Conservation (phyloP, 1,140 invertebrate species). For the Dreissena polymorpha region DNA sequence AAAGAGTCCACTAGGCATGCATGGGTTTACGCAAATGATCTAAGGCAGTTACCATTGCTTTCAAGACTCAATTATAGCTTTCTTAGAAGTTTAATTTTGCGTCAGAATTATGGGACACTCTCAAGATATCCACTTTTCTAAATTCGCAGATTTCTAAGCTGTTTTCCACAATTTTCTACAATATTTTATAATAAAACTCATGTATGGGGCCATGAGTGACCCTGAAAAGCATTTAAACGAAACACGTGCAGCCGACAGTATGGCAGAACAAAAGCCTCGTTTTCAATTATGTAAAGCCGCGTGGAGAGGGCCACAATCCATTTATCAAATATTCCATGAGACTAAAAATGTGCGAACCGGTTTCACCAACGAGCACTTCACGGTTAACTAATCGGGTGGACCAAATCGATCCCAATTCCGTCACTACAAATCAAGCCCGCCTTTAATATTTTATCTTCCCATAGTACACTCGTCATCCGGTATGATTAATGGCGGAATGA, state of each 20-base stretch:
- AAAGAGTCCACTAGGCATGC: too few relatives aligned
- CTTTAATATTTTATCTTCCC: slow-evolving; percentile 28
- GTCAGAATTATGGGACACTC: too few relatives aligned
- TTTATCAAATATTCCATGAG: slow-evolving; percentile 48
- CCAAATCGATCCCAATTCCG: slow-evolving; percentile 28
- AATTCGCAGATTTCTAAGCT: too few relatives aligned
- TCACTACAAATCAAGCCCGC: slow-evolving; percentile 44
- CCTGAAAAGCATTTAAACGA: not conserved
- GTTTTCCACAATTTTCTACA: too few relatives aligned
- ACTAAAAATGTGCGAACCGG: slow-evolving; percentile 38
- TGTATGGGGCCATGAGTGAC: not conserved
- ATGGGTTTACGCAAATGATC: too few relatives aligned
- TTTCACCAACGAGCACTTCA: slow-evolving; percentile 26
- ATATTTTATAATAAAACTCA: not conserved
- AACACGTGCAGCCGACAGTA: slow-evolving; percentile 32
- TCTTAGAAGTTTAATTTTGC: too few relatives aligned
- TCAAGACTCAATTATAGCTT: too few relatives aligned
- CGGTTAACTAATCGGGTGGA: slow-evolving; percentile 47
- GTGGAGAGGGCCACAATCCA: slow-evolving; percentile 25
- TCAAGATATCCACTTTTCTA: too few relatives aligned
- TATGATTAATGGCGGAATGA: slow-evolving; percentile 46
- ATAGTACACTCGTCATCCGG: slow-evolving; percentile 14
- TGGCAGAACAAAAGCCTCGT: slow-evolving; percentile 41
- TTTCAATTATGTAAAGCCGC: slow-evolving; percentile 49
- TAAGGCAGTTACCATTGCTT: too few relatives aligned